phyloP scores from a whole-genome alignment of 2,888 invertebrate genomes.

The Sminthurides aquaticus region DNA sequence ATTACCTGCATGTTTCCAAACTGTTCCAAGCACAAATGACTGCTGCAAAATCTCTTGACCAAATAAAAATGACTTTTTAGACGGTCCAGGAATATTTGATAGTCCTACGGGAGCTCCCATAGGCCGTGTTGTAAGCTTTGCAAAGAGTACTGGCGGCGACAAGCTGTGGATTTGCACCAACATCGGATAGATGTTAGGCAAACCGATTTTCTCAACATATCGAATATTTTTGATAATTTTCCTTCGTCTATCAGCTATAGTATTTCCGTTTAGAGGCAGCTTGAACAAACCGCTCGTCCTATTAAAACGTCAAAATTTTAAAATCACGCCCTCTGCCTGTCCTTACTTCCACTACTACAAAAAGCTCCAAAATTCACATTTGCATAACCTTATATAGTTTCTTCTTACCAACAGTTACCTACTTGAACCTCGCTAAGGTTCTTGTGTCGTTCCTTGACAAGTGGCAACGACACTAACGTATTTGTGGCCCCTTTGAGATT shows the following conservation, averaged over 20 bases:
- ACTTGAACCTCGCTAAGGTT: neutral
- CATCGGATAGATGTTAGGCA: neutral
- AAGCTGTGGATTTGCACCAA: neutral
- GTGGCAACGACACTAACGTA: neutral
- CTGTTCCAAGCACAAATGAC: neutral
- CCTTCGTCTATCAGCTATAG: neutral
- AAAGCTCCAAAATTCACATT: neutral
- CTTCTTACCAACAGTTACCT: neutral
- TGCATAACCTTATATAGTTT: neutral
- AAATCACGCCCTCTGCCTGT: neutral
- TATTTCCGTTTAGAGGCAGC: neutral
- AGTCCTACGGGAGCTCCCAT: neutral
- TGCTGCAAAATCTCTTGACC: neutral
- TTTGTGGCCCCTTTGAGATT: neutral
- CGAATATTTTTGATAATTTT: neutral
- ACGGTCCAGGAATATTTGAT: neutral
- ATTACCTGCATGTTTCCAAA: neutral
- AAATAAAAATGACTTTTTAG: neutral
- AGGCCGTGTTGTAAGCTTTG: neutral
- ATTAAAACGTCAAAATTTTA: neutral
- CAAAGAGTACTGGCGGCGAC: neutral
- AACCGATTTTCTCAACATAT: neutral
- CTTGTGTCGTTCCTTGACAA: neutral
- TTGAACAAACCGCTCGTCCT: neutral
- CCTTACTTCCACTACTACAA: too few relatives aligned